Conservation (phyloP, 2,797 vertebrate species). For the Tenualosa thibaudeaui region DNA sequence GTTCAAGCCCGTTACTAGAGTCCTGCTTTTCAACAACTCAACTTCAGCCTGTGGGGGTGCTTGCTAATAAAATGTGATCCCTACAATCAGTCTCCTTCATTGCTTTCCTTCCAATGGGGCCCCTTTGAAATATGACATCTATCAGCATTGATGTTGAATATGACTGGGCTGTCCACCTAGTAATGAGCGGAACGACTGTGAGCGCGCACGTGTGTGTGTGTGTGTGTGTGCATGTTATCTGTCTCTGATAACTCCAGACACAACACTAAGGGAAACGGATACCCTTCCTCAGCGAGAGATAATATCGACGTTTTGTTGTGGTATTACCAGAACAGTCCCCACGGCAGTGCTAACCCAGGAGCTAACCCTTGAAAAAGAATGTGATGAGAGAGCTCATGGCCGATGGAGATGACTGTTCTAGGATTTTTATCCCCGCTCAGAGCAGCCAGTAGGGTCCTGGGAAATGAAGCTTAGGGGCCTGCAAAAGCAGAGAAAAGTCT, state of each 20-base stretch:
- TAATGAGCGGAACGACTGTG: conserved; percentile 28
- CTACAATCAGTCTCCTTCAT: conserved; percentile 46
- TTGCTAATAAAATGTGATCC: conserved; percentile 29
- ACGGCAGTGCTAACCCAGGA: conserved; percentile 24
- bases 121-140: conserved; percentile 43
- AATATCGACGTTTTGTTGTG: background rate
- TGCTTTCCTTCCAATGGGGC: conserved; percentile 46
- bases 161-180: conserved; percentile 37
- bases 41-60: background rate
- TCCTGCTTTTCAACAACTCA: background rate
- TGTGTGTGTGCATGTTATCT: background rate
- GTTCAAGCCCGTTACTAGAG: conserved; percentile 49
- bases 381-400: conserved; percentile 10
- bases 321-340: background rate
- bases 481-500: background rate
- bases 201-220: background rate
- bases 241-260: background rate
- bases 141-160: conserved; percentile 46
- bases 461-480: background rate
- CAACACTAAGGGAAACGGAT: background rate
- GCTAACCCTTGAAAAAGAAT: conserved; percentile 39
- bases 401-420: conserved; percentile 13
- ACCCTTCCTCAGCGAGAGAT: background rate
- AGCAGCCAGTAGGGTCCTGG: background rate
- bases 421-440: background rate